Evolutionary conservation across 2,113 vertebrate genomes (phyloP), one percentile per base, ranked within the genome.

Genomic region (Callocephalon fimbriatum): DNA sequence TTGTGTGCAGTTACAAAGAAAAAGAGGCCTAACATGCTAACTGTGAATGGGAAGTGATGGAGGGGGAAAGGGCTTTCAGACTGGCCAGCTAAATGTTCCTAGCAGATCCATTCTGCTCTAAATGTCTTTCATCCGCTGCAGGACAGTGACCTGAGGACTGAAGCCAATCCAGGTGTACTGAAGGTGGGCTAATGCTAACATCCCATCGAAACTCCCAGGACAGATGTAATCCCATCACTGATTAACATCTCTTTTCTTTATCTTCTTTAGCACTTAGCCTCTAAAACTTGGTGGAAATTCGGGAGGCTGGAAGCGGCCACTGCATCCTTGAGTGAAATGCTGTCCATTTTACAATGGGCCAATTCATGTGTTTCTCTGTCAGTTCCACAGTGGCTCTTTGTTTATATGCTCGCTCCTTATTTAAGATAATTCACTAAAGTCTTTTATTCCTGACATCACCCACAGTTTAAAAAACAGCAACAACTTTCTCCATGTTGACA

Each of bases 341-440:
- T 14, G 5, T 48, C 40, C 25, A 12, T 92, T 90, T 96, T 90
- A 91, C 78, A 94, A 45, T 1, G 0, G 47, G 50, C 29, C 50
- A 83, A 50, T 92, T 83, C 61, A 84, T 86, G 76, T 29, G 27
- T 88, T 76, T 79, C 73, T 80, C 88, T 81, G 70, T 56, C 47
- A 91, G 74, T 63, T 48, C 58, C 81, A 85, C 58, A 68, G 62
- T 75, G 47, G 40, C 47, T 93, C 79, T 78, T 81, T 94, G 68
- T 94, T 82, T 71, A 61, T 89, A 29, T 65, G 47, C 18, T 90
- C 10, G 0, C 42, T 89, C 29, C 44, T 90, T 63, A 22, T 70
- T 95, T 42, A 82, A 75, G 37, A 54, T 92, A 88, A 88, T 61
- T 92, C 31, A 79, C 63, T 93, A 0, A 70, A 75, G 40, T 44